Evolutionary conservation across 2,888 invertebrate genomes (phyloP).

Genomic region (Hetaerina titia): DNA sequence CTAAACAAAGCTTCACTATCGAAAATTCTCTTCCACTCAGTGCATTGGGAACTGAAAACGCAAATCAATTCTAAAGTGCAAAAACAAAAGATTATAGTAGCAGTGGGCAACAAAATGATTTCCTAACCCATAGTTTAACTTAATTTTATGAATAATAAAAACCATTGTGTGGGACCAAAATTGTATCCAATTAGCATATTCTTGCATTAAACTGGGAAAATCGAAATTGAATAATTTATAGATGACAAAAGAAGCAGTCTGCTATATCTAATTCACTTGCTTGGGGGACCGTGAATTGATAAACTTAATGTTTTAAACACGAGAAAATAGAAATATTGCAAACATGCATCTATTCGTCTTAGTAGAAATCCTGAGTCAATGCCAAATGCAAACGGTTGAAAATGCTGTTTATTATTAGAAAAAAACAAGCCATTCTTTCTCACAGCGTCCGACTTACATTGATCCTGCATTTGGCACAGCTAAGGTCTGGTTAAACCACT

Average conservation of each 20-base stretch:
- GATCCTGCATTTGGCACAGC: conserved; percentile 66
- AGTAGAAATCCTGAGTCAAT: conserved; percentile 18
- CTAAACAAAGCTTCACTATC: not conserved
- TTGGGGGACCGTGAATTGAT: not conserved
- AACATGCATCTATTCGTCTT: conserved; percentile 38
- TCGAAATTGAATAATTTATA: not conserved
- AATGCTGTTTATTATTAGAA: not conserved
- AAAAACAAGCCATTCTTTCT: conserved; percentile 55
- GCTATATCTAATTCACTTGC: conserved; percentile 12
- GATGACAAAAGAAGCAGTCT: not conserved
- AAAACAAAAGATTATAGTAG: not conserved
- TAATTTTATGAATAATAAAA: not conserved
- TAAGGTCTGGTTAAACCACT: conserved; percentile 59
- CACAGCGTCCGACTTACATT: conserved; percentile 64
- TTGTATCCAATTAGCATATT: not conserved
- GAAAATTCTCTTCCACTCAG: not conserved
- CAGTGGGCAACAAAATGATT: not conserved
- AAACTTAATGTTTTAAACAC: not conserved
- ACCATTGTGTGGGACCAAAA: not conserved
- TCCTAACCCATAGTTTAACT: not conserved
- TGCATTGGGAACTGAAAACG: not conserved
- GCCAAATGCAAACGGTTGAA: conserved; percentile 44
- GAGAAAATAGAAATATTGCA: conserved; percentile 25
- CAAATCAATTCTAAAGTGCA: not conserved
- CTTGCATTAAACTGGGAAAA: not conserved